Conservation (phyloP, 2,113 vertebrate species). For the Malurus elegans region DNA sequence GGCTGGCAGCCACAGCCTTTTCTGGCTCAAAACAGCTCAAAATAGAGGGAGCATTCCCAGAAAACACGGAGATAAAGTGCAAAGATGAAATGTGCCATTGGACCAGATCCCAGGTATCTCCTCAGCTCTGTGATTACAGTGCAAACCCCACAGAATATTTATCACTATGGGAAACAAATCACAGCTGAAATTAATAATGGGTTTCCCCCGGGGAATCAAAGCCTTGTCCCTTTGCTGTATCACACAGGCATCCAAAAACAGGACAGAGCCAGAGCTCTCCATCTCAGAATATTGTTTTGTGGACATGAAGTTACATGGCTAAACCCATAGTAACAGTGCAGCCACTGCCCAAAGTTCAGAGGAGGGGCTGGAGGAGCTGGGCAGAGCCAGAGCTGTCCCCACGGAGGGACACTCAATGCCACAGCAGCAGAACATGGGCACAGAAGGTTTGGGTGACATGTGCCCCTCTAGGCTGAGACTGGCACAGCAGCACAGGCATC, state of each 20-base stretch:
- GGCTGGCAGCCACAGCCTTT: not conserved
- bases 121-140: not conserved
- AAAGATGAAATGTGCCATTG: not conserved
- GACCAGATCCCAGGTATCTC: not conserved
- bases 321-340: not conserved
- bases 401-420: fast-evolving
- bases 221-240: not conserved
- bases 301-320: not conserved
- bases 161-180: fast-evolving
- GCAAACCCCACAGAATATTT: not conserved
- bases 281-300: not conserved
- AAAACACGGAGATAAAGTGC: not conserved
- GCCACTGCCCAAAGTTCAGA: not conserved
- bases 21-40: not conserved
- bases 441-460: fast-evolving
- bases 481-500: fast-evolving
- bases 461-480: not conserved
- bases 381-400: not conserved
- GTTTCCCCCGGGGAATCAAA: not conserved
- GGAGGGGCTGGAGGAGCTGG: not conserved
- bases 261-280: not conserved
- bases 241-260: not conserved
- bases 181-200: not conserved
- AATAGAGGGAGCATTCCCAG: not conserved
- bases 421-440: not conserved